Percentiles rank a stretch among this genome's conserved stretches.
phyloP scores from a whole-genome alignment of 2,113 vertebrate species.

The Tympanuchus pallidicinctus region DNA sequence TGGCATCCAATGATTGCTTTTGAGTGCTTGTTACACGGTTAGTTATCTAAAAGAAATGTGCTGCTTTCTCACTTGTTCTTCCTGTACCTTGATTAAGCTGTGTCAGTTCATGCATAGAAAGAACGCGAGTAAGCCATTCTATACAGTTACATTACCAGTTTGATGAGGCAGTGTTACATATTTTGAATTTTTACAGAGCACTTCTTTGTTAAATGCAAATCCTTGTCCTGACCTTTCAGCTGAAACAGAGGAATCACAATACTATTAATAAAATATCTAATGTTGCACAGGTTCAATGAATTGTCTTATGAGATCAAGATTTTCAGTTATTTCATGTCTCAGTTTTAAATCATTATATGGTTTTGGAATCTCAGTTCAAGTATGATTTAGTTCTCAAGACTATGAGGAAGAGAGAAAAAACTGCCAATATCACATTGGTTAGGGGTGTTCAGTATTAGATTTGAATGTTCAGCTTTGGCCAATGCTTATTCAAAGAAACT shows the following conservation, averaged over 20 bases:
- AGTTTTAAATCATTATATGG: neutral
- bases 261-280: rapidly evolving
- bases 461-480: neutral
- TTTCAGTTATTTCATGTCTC: neutral
- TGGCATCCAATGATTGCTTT: neutral
- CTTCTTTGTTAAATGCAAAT: neutral
- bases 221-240: neutral
- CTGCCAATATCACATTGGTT: neutral
- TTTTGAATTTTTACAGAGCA: neutral
- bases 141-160: neutral
- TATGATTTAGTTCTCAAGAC: neutral
- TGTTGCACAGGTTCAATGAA: neutral
- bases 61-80: neutral
- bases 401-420: neutral
- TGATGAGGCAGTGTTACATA: neutral
- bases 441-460: neutral
- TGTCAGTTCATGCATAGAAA: neutral
- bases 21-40: neutral
- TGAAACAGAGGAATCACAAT: neutral
- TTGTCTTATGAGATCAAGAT: neutral
- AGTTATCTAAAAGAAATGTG: neutral
- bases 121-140: neutral
- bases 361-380: neutral
- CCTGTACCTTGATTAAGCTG: neutral
- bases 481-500: neutral